Evolutionary conservation across 2,797 vertebrate species (phyloP).

Genomic region (Dallia pectoralis): DNA sequence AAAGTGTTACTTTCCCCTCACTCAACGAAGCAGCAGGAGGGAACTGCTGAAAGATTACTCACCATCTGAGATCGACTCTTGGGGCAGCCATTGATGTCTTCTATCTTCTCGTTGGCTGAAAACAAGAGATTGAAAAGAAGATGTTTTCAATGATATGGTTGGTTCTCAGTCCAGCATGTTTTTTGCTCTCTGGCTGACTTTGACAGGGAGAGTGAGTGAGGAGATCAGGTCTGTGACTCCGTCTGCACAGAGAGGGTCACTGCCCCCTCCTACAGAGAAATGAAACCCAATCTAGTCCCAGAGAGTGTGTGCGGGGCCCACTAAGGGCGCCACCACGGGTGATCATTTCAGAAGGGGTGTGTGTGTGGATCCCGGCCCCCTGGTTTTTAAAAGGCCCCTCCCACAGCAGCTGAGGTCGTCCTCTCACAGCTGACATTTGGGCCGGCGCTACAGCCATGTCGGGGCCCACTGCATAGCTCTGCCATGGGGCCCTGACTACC

Average conservation of each 20-base stretch:
- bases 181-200: constrained; percentile 31
- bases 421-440: constrained; percentile 81
- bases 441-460: constrained; percentile 51
- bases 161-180: not conserved
- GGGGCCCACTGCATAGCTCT: constrained; percentile 42
- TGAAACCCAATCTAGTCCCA: constrained; percentile 65
- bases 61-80: constrained; percentile 98
- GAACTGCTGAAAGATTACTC: constrained; percentile 61
- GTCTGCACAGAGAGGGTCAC: constrained; percentile 15
- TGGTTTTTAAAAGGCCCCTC: constrained; percentile 62
- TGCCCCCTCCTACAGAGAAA: constrained; percentile 36
- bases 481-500: constrained; percentile 34
- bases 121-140: constrained; percentile 18
- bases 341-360: constrained; percentile 29
- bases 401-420: constrained; percentile 83
- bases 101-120: constrained; percentile 98
- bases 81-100: constrained; percentile 96
- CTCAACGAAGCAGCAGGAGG: constrained; percentile 24
- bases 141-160: not conserved
- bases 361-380: constrained; percentile 15
- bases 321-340: constrained; percentile 33
- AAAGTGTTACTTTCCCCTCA: constrained; percentile 24
- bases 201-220: constrained; percentile 37
- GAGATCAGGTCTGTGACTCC: constrained; percentile 36
- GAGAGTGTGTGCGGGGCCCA: constrained; percentile 58